phyloP scores from a whole-genome alignment of 30 jellyfish, hydroid and myxozoan species.

The Catostylus mosaicus region DNA sequence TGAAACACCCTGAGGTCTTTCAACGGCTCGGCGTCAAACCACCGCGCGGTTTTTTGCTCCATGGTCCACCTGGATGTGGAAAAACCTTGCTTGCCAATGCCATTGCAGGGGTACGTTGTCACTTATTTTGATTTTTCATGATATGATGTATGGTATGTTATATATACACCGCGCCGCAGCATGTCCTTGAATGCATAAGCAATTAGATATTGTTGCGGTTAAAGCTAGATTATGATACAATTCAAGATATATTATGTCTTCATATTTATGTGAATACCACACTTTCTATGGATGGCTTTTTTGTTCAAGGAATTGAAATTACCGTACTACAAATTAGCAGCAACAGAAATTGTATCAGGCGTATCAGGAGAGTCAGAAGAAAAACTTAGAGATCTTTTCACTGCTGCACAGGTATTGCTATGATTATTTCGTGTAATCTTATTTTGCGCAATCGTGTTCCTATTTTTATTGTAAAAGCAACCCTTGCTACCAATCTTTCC shows the following conservation, averaged over 20 bases:
- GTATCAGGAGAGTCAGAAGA: slow-evolving; percentile 99
- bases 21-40: slow-evolving; percentile 92
- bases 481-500: no score
- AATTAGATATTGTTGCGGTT: background rate
- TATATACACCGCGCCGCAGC: no score
- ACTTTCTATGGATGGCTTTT: no score
- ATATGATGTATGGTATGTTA: no score
- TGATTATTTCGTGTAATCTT: background rate
- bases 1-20: slow-evolving; percentile 98
- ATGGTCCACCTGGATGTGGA: slow-evolving; percentile 99
- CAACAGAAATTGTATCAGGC: slow-evolving; percentile 97
- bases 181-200: no score
- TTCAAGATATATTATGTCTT: no score
- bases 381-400: slow-evolving; percentile 81
- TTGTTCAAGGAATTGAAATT: slow-evolving; percentile 80
- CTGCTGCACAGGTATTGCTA: slow-evolving; percentile 64
- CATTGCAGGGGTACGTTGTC: slow-evolving; percentile 93
- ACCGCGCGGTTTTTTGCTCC: slow-evolving; percentile 96
- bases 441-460: no score
- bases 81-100: slow-evolving; percentile 99
- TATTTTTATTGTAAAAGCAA: no score
- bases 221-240: background rate
- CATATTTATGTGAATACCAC: no score
- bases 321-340: slow-evolving; percentile 95
- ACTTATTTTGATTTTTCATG: background rate